Evolutionary conservation across 2,888 invertebrate species (phyloP).

Genomic region (Trichopoda pennipes): DNA sequence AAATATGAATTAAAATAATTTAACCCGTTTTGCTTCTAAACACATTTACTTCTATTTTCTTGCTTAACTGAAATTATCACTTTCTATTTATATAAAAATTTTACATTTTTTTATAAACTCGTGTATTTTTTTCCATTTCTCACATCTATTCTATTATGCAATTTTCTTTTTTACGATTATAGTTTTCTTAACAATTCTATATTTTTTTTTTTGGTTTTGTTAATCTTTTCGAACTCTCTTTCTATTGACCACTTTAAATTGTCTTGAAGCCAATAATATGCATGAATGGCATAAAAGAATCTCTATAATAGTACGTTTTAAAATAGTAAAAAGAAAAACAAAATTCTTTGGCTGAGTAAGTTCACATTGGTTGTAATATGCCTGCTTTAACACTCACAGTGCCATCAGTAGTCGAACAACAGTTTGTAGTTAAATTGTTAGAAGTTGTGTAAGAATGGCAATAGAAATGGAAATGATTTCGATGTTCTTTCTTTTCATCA

Average conservation of each 20-base stretch:
- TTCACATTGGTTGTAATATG: constrained; percentile 53
- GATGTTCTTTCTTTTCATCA: constrained; percentile 7
- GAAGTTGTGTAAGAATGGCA: constrained; percentile 11
- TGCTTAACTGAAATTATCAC: constrained; percentile 41
- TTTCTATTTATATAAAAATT: constrained; percentile 27
- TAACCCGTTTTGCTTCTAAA: constrained; percentile 19
- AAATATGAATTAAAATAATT: neutral
- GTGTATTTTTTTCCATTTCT: constrained; percentile 29
- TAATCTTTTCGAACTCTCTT: constrained; percentile 19
- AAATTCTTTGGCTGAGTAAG: constrained; percentile 52
- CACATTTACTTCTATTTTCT: no score
- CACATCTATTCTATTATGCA: constrained; percentile 59
- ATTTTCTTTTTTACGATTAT: constrained; percentile 60
- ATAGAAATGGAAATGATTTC: constrained; percentile 46
- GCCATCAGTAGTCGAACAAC: constrained; percentile 8
- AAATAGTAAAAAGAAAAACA: constrained; percentile 3
- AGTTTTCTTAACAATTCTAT: constrained; percentile 41
- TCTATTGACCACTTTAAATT: constrained; percentile 61
- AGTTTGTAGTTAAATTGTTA: constrained; percentile 33
- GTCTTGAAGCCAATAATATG: constrained; percentile 69
- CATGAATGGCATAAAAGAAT: constrained; percentile 63
- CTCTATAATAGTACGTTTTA: constrained; percentile 19
- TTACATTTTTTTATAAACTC: neutral
- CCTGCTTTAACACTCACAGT: constrained; percentile 54
- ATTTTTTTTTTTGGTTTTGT: neutral